phyloP scores from a whole-genome alignment of 2,888 invertebrate genomes.

The Torymus aiolomorphi region DNA sequence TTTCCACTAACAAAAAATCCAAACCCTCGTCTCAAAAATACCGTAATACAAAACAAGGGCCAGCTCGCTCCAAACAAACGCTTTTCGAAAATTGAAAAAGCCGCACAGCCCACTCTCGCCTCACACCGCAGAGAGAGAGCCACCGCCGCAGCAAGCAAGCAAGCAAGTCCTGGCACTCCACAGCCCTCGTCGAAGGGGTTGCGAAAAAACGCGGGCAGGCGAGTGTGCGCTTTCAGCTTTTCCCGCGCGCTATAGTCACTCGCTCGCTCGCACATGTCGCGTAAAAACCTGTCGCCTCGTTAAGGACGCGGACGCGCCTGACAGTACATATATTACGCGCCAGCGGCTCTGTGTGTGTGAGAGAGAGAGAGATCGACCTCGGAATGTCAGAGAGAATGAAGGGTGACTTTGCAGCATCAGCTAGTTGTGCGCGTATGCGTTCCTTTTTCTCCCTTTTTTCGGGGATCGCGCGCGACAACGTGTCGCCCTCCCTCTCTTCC shows the following conservation, averaged over 20 bases:
- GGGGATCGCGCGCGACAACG: no score
- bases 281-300: constrained; percentile 48
- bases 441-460: background rate
- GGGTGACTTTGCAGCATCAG: constrained; percentile 52
- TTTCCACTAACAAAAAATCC: no score
- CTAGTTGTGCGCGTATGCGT: background rate
- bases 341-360: no score
- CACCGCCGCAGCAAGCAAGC: no score
- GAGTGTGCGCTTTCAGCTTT: constrained; percentile 21
- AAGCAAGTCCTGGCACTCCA: background rate
- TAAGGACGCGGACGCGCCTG: constrained; percentile 56
- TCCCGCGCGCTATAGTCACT: no score
- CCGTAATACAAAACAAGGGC: no score
- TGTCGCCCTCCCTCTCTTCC: background rate
- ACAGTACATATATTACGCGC: constrained; percentile 61
- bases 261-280: background rate
- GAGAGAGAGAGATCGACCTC: constrained; percentile 36
- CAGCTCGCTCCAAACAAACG: constrained; percentile 1
- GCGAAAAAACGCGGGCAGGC: background rate
- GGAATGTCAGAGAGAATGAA: constrained; percentile 42
- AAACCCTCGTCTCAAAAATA: no score
- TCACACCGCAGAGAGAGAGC: no score
- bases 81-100: constrained; percentile 18
- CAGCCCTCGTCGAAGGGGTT: background rate
- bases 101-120: background rate